Conservation (phyloP, 2,797 vertebrate genomes). For the Platalea minor region DNA sequence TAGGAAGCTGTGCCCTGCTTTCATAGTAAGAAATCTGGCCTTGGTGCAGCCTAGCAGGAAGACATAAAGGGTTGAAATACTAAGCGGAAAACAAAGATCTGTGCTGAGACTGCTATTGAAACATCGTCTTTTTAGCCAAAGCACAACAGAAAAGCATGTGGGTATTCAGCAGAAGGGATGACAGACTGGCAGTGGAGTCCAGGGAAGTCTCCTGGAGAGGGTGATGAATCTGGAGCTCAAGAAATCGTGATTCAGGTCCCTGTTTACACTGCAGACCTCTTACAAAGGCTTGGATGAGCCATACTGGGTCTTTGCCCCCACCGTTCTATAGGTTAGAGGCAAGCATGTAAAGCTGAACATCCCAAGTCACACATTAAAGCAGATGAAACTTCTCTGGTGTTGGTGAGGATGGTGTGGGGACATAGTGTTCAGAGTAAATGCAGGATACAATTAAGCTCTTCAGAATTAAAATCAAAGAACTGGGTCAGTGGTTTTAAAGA, state of each 20-base stretch:
- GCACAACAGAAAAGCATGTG: background rate
- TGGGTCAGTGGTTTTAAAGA: background rate
- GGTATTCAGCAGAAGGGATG: background rate
- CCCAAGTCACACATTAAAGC: background rate
- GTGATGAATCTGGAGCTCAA: background rate
- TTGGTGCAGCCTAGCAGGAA: background rate
- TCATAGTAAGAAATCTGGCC: background rate
- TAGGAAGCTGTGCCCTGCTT: background rate
- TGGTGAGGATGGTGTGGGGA: background rate
- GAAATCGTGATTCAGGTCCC: background rate
- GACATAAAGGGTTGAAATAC: background rate
- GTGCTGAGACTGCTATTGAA: background rate
- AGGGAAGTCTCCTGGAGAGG: background rate
- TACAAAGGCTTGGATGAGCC: background rate
- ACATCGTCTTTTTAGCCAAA: background rate
- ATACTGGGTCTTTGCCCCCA: background rate
- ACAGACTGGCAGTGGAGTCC: background rate
- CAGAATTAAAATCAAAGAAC: background rate
- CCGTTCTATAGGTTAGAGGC: background rate
- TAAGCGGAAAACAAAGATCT: background rate
- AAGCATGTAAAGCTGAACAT: background rate
- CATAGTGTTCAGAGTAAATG: background rate
- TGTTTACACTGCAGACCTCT: background rate
- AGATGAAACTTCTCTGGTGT: background rate
- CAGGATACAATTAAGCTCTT: background rate